Percentiles rank a stretch among this genome's conserved stretches.
These are phyloP conservation scores for Nesoenas mayeri DNA, from an alignment of 2,113 vertebrate species.

Conservation along the genomic window DNA sequence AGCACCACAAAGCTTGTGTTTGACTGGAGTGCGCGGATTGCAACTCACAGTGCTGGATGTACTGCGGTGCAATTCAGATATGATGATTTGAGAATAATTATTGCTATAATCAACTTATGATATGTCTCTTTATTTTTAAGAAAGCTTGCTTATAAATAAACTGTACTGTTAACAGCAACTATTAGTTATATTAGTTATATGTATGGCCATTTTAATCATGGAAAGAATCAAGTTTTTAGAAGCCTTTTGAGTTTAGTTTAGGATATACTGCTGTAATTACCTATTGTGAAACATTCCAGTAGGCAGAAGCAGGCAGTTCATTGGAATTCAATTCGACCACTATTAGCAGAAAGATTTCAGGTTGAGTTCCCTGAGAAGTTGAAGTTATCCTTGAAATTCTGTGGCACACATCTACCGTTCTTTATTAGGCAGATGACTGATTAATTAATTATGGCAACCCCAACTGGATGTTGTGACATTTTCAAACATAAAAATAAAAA, in stretches of 20 bases:
- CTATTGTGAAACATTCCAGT: neutral
- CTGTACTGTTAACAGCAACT: neutral
- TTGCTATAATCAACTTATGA: neutral
- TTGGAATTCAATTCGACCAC: slow-evolving; percentile 57
- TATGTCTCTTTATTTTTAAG: neutral
- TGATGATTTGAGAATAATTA: neutral
- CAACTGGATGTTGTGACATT: neutral
- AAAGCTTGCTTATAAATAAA: neutral
- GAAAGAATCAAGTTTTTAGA: neutral
- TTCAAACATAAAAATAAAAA: neutral
- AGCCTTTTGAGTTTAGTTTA: neutral
- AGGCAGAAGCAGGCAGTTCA: neutral
- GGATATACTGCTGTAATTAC: neutral
- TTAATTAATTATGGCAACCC: slow-evolving; percentile 61
- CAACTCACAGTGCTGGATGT: neutral
- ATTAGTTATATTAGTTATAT: neutral
- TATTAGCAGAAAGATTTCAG: slow-evolving; percentile 43
- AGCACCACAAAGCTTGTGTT: neutral
- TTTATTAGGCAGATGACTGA: slow-evolving; percentile 29
- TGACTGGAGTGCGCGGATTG: neutral
- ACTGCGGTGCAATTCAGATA: neutral
- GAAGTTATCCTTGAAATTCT: slow-evolving; percentile 66
- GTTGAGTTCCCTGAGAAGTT: slow-evolving; percentile 39
- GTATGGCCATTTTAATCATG: neutral
- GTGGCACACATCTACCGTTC: slow-evolving; percentile 1